Evolutionary conservation across 2,113 vertebrate genomes (phyloP).

Genomic region (Rostratula benghalensis): DNA sequence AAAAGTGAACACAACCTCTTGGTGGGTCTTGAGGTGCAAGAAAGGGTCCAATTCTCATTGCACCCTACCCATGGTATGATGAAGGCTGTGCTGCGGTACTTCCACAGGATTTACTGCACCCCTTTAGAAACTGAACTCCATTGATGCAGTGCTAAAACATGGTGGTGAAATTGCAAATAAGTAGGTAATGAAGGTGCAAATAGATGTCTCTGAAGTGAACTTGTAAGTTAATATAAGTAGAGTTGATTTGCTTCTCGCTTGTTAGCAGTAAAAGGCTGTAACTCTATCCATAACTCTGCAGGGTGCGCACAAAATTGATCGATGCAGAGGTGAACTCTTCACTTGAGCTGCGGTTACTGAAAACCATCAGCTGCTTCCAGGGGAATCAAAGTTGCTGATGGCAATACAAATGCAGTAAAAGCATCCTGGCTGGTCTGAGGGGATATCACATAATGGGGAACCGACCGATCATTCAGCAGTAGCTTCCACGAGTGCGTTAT

Average conservation of each 20-base stretch:
- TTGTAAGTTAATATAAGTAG: neutral
- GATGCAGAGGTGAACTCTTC: neutral
- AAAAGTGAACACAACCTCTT: neutral
- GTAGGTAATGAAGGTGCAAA: neutral
- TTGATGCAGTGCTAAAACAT: neutral
- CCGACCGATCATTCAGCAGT: accelerated
- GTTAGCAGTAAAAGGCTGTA: neutral
- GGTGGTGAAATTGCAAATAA: neutral
- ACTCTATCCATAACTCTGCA: neutral
- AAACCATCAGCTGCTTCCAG: neutral
- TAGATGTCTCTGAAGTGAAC: neutral
- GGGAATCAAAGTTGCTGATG: neutral
- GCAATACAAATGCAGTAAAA: neutral
- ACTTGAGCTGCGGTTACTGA: neutral
- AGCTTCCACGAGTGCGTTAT: neutral
- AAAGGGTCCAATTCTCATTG: neutral
- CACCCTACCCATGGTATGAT: neutral
- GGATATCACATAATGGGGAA: neutral
- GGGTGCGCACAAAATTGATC: neutral
- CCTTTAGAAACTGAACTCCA: neutral
- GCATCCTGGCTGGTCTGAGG: neutral
- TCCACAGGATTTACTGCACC: neutral
- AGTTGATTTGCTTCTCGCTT: neutral
- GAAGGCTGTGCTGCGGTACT: neutral
- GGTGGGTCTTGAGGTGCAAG: neutral